Evolutionary conservation across 2,888 invertebrate genomes (phyloP).

Genomic region (Amorpha juglandis): DNA sequence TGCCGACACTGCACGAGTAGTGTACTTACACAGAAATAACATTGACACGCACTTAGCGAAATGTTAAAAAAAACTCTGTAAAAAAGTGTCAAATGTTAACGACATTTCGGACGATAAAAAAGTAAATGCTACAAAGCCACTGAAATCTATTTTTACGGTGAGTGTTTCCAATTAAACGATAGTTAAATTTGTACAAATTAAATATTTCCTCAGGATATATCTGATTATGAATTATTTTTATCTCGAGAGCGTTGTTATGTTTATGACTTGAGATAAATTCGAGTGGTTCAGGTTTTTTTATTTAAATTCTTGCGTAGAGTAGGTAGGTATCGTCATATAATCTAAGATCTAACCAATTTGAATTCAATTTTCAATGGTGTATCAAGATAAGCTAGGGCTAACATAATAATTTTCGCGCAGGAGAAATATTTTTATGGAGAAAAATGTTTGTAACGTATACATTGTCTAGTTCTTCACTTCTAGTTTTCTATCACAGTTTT

Average conservation of each 20-base stretch:
- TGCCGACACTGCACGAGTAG: conserved; percentile 13
- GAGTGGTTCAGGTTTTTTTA: background rate
- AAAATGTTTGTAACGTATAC: no score
- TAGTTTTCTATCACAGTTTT: no score
- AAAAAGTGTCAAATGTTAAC: conserved; percentile 78
- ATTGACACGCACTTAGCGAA: conserved; percentile 29
- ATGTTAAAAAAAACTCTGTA: conserved; percentile 42
- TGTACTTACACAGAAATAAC: conserved; percentile 12
- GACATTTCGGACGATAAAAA: conserved; percentile 59
- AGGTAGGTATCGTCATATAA: no score
- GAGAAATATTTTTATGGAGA: no score
- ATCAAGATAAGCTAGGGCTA: no score
- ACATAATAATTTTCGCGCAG: no score
- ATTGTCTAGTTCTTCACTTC: no score
- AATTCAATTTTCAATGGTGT: no score
- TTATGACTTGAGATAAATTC: conserved; percentile 41
- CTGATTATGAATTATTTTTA: conserved; percentile 61
- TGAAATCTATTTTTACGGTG: conserved; percentile 44
- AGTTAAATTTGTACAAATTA: conserved; percentile 64
- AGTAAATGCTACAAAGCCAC: conserved; percentile 48
- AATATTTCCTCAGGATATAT: conserved; percentile 75
- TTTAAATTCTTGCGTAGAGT: no score
- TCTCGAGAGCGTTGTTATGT: conserved; percentile 55
- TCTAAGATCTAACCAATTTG: no score
- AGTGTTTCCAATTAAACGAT: conserved; percentile 74